Evolutionary conservation across 2,113 vertebrate genomes (phyloP), one percentile per base, ranked within the genome.

Genomic region (Collichthys lucidus): DNA sequence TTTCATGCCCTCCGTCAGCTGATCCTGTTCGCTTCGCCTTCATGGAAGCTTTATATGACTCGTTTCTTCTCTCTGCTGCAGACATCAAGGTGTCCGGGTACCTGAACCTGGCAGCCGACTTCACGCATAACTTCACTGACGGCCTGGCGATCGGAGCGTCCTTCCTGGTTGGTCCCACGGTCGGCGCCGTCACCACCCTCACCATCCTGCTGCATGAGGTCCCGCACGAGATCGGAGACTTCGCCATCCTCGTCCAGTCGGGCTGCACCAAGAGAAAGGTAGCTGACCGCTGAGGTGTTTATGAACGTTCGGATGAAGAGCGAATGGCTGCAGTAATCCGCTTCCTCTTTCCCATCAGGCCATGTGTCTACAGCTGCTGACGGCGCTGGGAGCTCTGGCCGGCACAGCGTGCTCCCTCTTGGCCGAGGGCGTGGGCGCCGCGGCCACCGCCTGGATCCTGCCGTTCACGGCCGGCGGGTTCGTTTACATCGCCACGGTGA

Each of bases 141-240:
- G 97, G 97, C 9, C 85, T 98, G 88, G 97, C 97, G 0, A 96
- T 98, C 75, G 97, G 97, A 1, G 97, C 97, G 2, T 98, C 97
- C 0, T 98, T 97, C 91, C 93, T 96, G 88, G 97, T 96, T 1
- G 82, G 96, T 56, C 92, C 93, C 12, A 91, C 93, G 0, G 94
- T 98, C 2, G 97, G 97, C 4, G 74, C 94, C 4, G 88, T 98
- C 77, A 98, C 97, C 90, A 97, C 97, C 4, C 68, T 97, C 84
- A 97, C 97, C 15, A 97, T 98, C 86, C 94, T 98, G 72, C 94
- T 98, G 16, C 97, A 98, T 1, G 97, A 98, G 87, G 96, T 98
- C 40, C 97, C 97, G 0, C 97, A 98, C 12, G 97, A 98, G 92
- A 96, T 98, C 0, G 97, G 97, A n/a, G 97, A 98, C 88, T 98